Base-by-base conservation (phyloP, 2,797 vertebrate genomes). In the Podarcis siculus region DNA sequence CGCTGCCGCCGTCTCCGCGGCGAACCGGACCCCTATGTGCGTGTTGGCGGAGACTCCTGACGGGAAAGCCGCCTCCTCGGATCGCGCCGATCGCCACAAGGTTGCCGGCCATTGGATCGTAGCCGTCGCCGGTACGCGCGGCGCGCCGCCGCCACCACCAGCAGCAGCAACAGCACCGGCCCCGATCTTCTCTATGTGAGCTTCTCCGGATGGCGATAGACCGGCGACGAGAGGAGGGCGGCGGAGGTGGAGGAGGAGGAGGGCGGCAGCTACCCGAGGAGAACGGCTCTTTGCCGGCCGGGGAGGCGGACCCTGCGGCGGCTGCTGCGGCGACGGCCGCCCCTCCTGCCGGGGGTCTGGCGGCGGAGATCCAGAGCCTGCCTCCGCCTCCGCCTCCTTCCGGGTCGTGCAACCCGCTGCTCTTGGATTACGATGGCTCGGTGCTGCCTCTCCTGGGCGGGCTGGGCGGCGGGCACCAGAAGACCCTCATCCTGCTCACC, bases 361-460 rank as follows among this genome's bases (percentile, higher is more conserved):
- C 82, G 83, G 93, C 94, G 85, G 96, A 95, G 93, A 94, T 96
- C 92, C 92, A 93, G 94, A 79, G 91, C 92, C 49, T 95, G 92
- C 95, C 94, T 82, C 87, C 92, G 13, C 95, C 95, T 67, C 93
- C 95, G 32, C 81, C 93, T 45, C 79, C 90, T 55, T 90, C 90
- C 71, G 89, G 85, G 9, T 78, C 92, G 55, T 93, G 92, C 92
- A 97, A 95, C 92, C 94, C 96, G 35, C 93, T 98, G 95, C 97
- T 99, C 87, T 95, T 98, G 92, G 98, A 98, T 94, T 97, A 98
- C 89, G 99, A 99, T 91, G 94, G 95, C 55, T 97, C 97, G 3
- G 98, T 99, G 61, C 96, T 99, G 95, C 98, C 98, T 1, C 98
- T 98, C 89, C 97, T 99, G 32, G 98, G 98, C 39, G 98, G 98